Conservation (phyloP, 2,888 invertebrate species). For the Agonopterix heracliana region DNA sequence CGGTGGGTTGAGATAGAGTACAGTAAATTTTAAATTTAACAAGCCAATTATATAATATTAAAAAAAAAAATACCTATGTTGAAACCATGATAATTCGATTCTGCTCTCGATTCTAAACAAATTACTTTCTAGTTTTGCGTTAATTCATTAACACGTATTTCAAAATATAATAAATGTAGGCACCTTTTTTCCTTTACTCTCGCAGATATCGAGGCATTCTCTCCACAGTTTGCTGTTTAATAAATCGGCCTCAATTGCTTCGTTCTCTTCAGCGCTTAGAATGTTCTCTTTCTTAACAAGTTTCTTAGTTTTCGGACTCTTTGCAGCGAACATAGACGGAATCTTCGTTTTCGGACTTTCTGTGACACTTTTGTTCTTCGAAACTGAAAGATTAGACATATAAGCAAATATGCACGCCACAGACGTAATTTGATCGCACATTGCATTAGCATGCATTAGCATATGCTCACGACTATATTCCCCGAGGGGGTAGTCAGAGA, state of each 20-base stretch:
- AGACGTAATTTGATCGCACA: too few relatives aligned
- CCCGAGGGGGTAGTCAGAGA: too few relatives aligned
- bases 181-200: slow-evolving; percentile 68
- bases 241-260: slow-evolving; percentile 69
- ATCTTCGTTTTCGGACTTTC: slow-evolving; percentile 19
- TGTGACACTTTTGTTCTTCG: slow-evolving; percentile 16
- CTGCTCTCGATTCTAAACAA: too few relatives aligned
- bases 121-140: too few relatives aligned
- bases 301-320: slow-evolving; percentile 24
- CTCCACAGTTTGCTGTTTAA: slow-evolving; percentile 81
- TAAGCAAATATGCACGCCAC: background rate
- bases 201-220: slow-evolving; percentile 70
- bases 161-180: background rate
- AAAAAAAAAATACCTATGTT: too few relatives aligned
- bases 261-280: slow-evolving; percentile 45
- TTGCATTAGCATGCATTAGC: too few relatives aligned
- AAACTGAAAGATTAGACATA: slow-evolving; percentile 11
- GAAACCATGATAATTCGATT: too few relatives aligned
- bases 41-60: too few relatives aligned
- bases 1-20: too few relatives aligned
- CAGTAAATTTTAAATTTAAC: too few relatives aligned
- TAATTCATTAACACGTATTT: too few relatives aligned
- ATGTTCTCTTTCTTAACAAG: slow-evolving; percentile 16
- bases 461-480: too few relatives aligned
- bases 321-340: slow-evolving; percentile 21